Conservation (phyloP, 30 jellyfish, hydroid and myxozoan species). For the Hydractinia symbiolongicarpus region DNA sequence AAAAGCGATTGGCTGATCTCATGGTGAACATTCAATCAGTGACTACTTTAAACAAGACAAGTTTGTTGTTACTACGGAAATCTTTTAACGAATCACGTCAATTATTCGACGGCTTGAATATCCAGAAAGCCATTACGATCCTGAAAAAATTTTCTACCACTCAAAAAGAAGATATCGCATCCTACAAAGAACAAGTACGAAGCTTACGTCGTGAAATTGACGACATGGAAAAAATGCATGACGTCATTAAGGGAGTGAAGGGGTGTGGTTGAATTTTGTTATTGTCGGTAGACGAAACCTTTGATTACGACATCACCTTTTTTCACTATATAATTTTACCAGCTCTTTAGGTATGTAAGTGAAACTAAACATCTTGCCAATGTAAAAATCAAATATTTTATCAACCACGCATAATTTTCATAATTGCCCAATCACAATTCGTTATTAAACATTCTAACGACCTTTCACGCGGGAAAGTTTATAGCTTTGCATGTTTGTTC, state of each 20-base stretch:
- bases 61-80: not conserved
- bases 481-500: no score
- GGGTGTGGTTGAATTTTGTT: slow-evolving; percentile 1
- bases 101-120: slow-evolving; percentile 5
- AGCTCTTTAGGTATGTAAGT: no score
- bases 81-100: slow-evolving; percentile 5
- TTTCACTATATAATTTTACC: no score
- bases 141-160: not conserved
- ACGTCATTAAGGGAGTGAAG: not conserved
- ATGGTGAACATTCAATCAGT: slow-evolving; percentile 14
- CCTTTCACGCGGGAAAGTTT: no score
- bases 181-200: not conserved
- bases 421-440: no score
- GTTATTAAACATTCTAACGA: no score
- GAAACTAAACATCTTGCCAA: no score
- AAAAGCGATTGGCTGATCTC: not conserved
- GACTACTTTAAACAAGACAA: not conserved
- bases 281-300: no score
- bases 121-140: not conserved
- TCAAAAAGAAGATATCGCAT: slow-evolving; percentile 3
- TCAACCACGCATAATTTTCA: no score
- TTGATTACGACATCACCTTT: no score
- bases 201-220: not conserved
- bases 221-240: not conserved
- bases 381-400: no score